Conservation (phyloP, 2,888 invertebrate genomes). For the Gastracanthus pulcherrimus region DNA sequence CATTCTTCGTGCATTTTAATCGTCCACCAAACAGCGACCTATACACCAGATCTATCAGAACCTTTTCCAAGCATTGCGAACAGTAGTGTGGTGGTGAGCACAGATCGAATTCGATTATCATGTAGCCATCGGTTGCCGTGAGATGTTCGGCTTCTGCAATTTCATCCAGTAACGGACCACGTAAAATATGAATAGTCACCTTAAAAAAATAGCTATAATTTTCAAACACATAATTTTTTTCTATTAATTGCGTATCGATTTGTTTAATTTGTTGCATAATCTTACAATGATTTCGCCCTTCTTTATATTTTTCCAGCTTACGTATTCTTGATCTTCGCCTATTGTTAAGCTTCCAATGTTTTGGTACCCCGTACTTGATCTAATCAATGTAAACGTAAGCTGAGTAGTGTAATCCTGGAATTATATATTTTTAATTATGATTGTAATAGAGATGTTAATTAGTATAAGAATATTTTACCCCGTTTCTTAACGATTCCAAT, state of each 20-base stretch:
- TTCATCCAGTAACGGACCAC: neutral
- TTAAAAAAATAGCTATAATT: neutral
- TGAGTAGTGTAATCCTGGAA: neutral
- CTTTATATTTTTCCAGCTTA: neutral
- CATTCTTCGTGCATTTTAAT: conserved; percentile 30
- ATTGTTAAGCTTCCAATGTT: neutral
- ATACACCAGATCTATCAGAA: neutral
- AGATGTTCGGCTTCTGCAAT: neutral
- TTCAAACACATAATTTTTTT: neutral
- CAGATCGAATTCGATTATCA: neutral
- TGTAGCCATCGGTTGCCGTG: neutral
- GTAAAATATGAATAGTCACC: neutral
- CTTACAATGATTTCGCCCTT: neutral
- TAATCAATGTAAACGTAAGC: neutral
- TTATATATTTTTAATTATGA: no score
- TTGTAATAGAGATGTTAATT: no score
- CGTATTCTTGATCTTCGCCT: neutral
- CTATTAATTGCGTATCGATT: neutral
- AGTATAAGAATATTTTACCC: no score
- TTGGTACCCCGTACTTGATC: neutral
- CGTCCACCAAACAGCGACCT: neutral
- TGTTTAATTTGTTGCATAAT: neutral
- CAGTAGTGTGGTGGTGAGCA: neutral
- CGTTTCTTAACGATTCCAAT: neutral
- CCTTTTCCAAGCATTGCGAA: neutral